Base-by-base conservation (phyloP, 92 coral and sea anemone species). In the Bergia puertoricense region DNA sequence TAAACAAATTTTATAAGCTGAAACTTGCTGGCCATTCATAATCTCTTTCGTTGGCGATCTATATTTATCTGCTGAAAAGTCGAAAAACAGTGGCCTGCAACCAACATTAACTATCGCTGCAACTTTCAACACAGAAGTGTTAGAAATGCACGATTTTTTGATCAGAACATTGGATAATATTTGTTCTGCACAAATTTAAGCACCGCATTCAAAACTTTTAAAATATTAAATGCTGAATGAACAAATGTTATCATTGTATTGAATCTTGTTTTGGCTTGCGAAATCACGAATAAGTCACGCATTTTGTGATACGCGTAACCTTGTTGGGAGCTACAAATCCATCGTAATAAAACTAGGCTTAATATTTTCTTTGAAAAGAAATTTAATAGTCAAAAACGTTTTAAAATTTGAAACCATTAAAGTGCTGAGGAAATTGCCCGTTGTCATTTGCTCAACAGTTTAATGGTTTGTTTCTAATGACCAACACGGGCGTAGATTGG, bases 321-420 rank as follows among this genome's bases (percentile, higher is more conserved):
- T 46, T 46, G 8, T 4, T 67, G 38, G 3, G n/a, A 54, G 41
- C 0, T 51, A 30, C 41, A 50, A 16, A 80, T 51, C 6, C 18
- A 66, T 45, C 46, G 73, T 67, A 82, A 39, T 69, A 15, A 68
- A 68, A 83, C 18, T 67, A 45, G 39, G 13, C 16, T 36, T 15
- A 48, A 84, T 43, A 38, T 45, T 30, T 45, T 68, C 66, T n/a
- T 15, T 44, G 6, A 11, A 69, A 71, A 20, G 56, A 83, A 41
- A 62, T 0, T 59, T 38, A 13, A 2, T 54, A 16, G 37, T 71
- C 0, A 74, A 15, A 74, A 74, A 36, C 20, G 40, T 79, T 79
- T 43, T n/a, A 79, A 45, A 83, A 20, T 62, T 40, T 69, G 65
- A 84, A 84, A 30, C 66, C 87, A 82, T 69, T 84, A 84, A 84